These are phyloP conservation scores for Anguilla megastoma DNA, from an alignment of 2,797 vertebrate species.

Conservation along the genomic window DNA sequence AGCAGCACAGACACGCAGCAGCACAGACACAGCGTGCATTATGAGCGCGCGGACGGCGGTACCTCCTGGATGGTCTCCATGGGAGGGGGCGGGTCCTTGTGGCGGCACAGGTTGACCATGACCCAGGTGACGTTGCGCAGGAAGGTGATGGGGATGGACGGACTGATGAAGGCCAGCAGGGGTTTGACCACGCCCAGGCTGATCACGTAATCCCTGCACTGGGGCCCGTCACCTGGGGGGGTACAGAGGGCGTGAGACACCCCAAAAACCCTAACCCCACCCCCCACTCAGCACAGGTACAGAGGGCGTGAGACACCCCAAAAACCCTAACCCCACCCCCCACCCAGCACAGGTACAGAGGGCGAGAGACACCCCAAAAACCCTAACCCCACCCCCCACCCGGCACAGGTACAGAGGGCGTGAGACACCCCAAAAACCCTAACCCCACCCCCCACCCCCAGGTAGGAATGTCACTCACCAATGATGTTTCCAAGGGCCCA, in stretches of 20 bases:
- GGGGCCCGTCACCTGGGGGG: constrained; percentile 89
- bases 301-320: not conserved
- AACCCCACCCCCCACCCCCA: not conserved
- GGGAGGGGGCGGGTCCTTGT: constrained; percentile 98
- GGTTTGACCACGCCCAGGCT: constrained; percentile 96
- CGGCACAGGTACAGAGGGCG: constrained; percentile 50
- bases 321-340: not conserved
- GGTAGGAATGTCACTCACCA: constrained; percentile 74
- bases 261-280: not conserved
- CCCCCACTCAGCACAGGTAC: not conserved
- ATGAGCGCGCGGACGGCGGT: not conserved
- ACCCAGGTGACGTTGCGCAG: constrained; percentile 99
- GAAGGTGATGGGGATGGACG: constrained; percentile 99
- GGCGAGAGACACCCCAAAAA: not conserved
- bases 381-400: constrained; percentile 77
- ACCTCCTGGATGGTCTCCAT: constrained; percentile 99
- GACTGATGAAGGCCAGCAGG: constrained; percentile 97
- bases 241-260: not conserved
- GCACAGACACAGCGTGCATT: no score
- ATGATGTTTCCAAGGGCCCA: constrained; percentile 99
- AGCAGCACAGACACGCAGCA: no score
- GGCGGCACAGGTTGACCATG: constrained; percentile 99
- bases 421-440: not conserved
- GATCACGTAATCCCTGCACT: constrained; percentile 98
- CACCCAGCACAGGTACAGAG: not conserved